These are phyloP conservation scores for Drosophila ananassae DNA, from an alignment of 1,140 invertebrate genomes.

Conservation along the genomic window DNA sequence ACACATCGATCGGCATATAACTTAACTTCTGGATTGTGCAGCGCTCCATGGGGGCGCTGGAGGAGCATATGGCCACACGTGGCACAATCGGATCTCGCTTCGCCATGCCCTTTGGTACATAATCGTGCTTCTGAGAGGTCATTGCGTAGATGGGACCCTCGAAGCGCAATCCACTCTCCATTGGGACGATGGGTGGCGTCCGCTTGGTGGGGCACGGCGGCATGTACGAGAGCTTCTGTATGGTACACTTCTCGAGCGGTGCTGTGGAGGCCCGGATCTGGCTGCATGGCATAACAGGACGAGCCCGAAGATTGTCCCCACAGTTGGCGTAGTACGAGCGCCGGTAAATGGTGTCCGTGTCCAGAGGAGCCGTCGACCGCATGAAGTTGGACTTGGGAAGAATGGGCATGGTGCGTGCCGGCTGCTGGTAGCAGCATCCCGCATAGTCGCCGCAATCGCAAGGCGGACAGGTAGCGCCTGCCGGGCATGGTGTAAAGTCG, in stretches of 20 bases:
- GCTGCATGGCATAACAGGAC: slow-evolving; percentile 79
- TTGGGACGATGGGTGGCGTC: slow-evolving; percentile 73
- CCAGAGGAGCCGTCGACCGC: slow-evolving; percentile 85
- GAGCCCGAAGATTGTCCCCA: slow-evolving; percentile 47
- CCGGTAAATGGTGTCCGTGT: slow-evolving; percentile 86
- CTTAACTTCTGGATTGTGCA: slow-evolving; percentile 85
- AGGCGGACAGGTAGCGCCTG: slow-evolving; percentile 49
- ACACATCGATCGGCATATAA: slow-evolving; percentile 85
- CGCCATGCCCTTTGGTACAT: slow-evolving; percentile 87
- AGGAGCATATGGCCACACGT: slow-evolving; percentile 84
- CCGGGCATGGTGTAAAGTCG: slow-evolving; percentile 62
- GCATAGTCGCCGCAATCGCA: slow-evolving; percentile 77
- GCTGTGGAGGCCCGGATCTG: slow-evolving; percentile 74
- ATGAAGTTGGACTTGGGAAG: slow-evolving; percentile 85
- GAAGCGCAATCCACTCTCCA: slow-evolving; percentile 76
- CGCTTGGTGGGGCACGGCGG: slow-evolving; percentile 84
- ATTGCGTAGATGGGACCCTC: slow-evolving; percentile 89
- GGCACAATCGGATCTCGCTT: slow-evolving; percentile 85
- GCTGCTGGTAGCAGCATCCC: slow-evolving; percentile 86
- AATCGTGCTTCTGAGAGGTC: slow-evolving; percentile 90
- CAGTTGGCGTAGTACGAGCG: slow-evolving; percentile 85
- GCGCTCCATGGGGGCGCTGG: slow-evolving; percentile 85
- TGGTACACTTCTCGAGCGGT: slow-evolving; percentile 85
- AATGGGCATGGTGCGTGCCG: slow-evolving; percentile 85
- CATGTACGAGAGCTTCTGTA: slow-evolving; percentile 86